Conservation (phyloP, 2,888 invertebrate species). For the Calliopum simillimum region DNA sequence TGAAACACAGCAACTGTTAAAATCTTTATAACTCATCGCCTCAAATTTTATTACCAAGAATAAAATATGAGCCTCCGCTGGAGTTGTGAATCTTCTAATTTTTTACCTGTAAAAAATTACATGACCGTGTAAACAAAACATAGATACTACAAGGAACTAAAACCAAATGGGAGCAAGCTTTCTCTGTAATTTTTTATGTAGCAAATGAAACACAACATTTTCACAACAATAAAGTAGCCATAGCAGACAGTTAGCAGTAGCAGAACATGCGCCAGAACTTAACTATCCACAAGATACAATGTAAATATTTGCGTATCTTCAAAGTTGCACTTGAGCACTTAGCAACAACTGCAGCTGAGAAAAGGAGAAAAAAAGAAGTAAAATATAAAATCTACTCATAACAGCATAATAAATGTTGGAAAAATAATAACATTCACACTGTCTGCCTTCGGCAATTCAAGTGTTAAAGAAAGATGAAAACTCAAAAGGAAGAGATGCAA, state of each 20-base stretch:
- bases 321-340: slow-evolving; percentile 3
- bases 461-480: background rate
- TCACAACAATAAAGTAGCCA: no score
- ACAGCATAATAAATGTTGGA: slow-evolving; percentile 1
- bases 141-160: no score
- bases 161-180: no score
- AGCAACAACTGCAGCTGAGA: background rate
- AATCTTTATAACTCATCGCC: slow-evolving; percentile 16
- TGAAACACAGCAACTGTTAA: background rate
- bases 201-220: no score
- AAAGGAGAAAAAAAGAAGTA: background rate
- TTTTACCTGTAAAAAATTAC: background rate
- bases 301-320: slow-evolving; percentile 16
- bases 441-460: background rate
- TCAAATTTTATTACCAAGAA: slow-evolving; percentile 6
- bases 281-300: slow-evolving; percentile 18
- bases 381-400: background rate
- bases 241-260: no score
- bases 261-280: background rate
- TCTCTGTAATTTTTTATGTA: no score
- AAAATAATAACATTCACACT: slow-evolving; percentile 18
- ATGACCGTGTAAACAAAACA: no score
- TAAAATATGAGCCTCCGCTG: background rate
- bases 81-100: background rate
- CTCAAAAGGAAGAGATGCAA: background rate